A percentile compares a stretch with the other conserved stretches of the same genome.
phyloP scores from a whole-genome alignment of 2,113 vertebrate species.

The Abramis brama region DNA sequence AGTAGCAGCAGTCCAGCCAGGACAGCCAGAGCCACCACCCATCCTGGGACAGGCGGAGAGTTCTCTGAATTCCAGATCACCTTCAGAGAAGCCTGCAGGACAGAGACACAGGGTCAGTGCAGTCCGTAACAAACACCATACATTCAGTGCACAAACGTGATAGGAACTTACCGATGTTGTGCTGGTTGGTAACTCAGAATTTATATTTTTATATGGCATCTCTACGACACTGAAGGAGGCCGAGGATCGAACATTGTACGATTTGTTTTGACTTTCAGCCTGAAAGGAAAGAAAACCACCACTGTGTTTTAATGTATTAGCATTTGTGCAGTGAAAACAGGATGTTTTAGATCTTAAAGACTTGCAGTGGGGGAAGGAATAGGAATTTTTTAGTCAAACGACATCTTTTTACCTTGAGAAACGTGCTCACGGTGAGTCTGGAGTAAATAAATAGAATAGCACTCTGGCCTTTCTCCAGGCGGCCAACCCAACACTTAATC shows the following conservation, averaged over 20 bases:
- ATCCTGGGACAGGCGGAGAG: constrained; percentile 84
- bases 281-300: constrained; percentile 62
- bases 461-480: constrained; percentile 88
- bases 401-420: constrained; percentile 80
- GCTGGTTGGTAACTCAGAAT: constrained; percentile 84
- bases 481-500: constrained; percentile 91
- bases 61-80: constrained; percentile 86
- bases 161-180: constrained; percentile 79
- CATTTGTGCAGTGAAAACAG: not conserved
- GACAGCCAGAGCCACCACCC: constrained; percentile 94
- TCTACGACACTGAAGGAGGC: constrained; percentile 92
- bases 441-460: constrained; percentile 90
- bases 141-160: not conserved
- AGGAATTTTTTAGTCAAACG: not conserved
- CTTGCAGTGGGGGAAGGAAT: not conserved
- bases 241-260: constrained; percentile 85
- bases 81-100: constrained; percentile 84
- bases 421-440: constrained; percentile 86
- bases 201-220: constrained; percentile 94
- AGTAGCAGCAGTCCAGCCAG: constrained; percentile 91
- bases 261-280: constrained; percentile 92
- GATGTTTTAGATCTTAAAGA: not conserved
- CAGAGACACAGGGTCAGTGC: constrained; percentile 63
- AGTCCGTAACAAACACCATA: not conserved
- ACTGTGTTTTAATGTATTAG: not conserved